Evolutionary conservation across 2,888 invertebrate genomes (phyloP).

Genomic region (Dryomyza anilis): DNA sequence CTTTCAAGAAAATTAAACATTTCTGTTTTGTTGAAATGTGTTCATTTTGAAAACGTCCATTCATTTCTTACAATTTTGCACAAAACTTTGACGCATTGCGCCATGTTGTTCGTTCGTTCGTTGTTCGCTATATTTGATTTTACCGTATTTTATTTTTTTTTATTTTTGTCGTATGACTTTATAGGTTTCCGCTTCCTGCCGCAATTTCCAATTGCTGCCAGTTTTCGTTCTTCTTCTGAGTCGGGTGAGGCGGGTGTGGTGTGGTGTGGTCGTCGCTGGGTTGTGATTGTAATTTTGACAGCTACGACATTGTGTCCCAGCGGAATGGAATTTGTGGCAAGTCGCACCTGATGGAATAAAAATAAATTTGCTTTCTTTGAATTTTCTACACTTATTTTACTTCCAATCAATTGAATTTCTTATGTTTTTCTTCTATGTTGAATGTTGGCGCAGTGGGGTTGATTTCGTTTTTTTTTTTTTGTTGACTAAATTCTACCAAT

Average conservation of each 20-base stretch:
- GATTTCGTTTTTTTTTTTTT: too few relatives aligned
- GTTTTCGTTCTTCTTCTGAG: neutral
- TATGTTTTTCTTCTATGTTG: neutral
- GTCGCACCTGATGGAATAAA: neutral
- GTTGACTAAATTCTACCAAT: too few relatives aligned
- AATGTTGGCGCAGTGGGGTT: too few relatives aligned
- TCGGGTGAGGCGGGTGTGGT: too few relatives aligned
- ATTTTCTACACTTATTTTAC: neutral
- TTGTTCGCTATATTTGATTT: too few relatives aligned
- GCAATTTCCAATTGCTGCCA: neutral
- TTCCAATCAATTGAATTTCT: neutral
- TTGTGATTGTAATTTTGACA: constrained; percentile 1
- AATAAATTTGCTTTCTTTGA: neutral
- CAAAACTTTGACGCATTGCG: neutral
- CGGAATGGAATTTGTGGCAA: constrained; percentile 4
- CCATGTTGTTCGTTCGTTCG: neutral
- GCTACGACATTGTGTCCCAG: constrained; percentile 3
- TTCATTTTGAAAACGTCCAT: neutral
- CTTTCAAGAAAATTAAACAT: neutral
- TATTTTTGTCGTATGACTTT: too few relatives aligned
- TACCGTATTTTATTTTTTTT: too few relatives aligned
- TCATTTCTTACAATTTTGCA: too few relatives aligned
- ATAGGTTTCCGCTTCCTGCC: constrained; percentile 7
- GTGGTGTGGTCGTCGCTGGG: too few relatives aligned
- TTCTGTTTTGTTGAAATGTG: too few relatives aligned